Base-by-base conservation (phyloP, 2,888 invertebrate genomes). In the Torymus tubicola region DNA sequence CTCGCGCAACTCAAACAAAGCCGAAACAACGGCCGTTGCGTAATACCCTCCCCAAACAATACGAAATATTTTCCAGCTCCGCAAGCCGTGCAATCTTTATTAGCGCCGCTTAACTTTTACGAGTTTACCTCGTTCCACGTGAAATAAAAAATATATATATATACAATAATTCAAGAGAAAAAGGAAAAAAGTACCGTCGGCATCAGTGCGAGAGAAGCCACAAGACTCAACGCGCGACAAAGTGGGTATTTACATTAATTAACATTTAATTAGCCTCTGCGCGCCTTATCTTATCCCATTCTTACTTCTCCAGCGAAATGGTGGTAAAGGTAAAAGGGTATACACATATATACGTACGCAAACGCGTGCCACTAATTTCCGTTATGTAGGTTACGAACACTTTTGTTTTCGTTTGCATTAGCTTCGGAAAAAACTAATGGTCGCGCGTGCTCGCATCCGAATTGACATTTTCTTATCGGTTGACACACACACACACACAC, bases 161-260 rank as follows among this genome's bases (percentile, higher is more conserved):
- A 21, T 21, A 21, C 21, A 42, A 42, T 8, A 42, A 42, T 8
- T 42, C 1, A 2, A 0, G 8, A 8, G 10, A 42, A 42, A 42
- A 42, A 42, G 8, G 42, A 8, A 42, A 42, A 42, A 42, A 21
- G 21, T 21, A 2, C 21, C 2, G 42, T 42, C 42, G 42, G 42
- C 42, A 8, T 42, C 42, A 42, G 42, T 8, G 8, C 42, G 42
- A 42, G 1, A 42, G 42, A 42, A 10, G 21, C 31, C 18, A 50
- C 16, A 21, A 21, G n/a, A 14, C 12, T 18, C n/a, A 67, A 12
- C 65, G 50, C 50, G 58, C 64, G 55, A 64, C 61, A 18, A 65
- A 57, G 31, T 12, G 53, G 70, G 31, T 31, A 77, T 70, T 77
- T 77, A 52, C 76, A 77, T 77, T 69, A 60, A 76, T 76, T 76